phyloP scores from a whole-genome alignment of 2,797 vertebrate species.

The Bryconaethiops microstoma region DNA sequence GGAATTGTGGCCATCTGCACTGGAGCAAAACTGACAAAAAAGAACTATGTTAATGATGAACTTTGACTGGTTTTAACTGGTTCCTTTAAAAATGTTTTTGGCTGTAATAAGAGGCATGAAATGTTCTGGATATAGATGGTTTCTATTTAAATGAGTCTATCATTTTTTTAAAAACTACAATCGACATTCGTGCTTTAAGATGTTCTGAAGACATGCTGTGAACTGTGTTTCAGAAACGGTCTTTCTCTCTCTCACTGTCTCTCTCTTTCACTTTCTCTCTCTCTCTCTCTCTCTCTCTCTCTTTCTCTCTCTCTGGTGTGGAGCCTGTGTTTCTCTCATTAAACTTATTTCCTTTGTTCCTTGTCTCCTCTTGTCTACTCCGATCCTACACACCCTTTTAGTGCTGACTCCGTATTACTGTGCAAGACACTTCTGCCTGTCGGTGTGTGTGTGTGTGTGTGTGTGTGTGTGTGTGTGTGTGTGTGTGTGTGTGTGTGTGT shows the following conservation, averaged over 20 bases:
- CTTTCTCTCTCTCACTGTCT: not conserved
- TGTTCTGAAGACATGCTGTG: not conserved
- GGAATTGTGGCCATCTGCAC: too few relatives aligned
- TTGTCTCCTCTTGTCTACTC: constrained; percentile 2
- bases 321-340: constrained; percentile 6
- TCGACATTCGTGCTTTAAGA: not conserved
- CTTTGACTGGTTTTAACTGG: too few relatives aligned
- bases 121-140: too few relatives aligned
- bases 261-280: not conserved
- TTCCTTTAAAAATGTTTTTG: too few relatives aligned
- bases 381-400: constrained; percentile 11
- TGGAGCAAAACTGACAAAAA: too few relatives aligned
- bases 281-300: too few relatives aligned
- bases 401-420: constrained; percentile 19
- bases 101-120: too few relatives aligned
- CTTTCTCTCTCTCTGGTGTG: not conserved
- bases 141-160: too few relatives aligned
- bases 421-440: not conserved
- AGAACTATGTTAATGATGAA: too few relatives aligned
- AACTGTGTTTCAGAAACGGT: not conserved
- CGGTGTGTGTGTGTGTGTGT: not conserved
- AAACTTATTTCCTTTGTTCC: constrained; percentile 8
- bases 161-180: too few relatives aligned
- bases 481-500: constrained; percentile 32
- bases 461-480: not conserved